Conservation (phyloP, 2,113 vertebrate species). For the Coturnix japonica region DNA sequence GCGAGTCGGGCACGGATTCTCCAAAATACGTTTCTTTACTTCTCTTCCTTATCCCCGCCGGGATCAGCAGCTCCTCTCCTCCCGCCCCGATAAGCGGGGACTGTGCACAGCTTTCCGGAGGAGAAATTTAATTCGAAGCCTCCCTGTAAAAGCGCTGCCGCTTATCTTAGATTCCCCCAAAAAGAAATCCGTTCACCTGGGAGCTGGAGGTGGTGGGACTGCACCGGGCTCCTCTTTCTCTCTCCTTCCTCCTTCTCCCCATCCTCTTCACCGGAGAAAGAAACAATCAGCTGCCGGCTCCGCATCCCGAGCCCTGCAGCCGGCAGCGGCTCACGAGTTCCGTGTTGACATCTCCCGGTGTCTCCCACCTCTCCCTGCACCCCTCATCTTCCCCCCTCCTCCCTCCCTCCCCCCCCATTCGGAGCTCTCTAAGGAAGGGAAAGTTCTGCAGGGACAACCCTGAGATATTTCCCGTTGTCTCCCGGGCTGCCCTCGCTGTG, state of each 20-base stretch:
- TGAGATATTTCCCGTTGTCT: conserved; percentile 58
- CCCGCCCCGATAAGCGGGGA: neutral
- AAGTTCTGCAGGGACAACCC: conserved; percentile 66
- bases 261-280: neutral
- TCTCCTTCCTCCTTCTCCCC: neutral
- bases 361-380: conserved; percentile 22
- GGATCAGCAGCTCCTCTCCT: conserved; percentile 3
- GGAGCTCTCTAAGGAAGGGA: conserved; percentile 52
- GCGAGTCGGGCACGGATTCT: neutral
- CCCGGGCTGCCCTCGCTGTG: neutral
- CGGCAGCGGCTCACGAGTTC: conserved; percentile 43
- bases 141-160: neutral
- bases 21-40: conserved; percentile 20
- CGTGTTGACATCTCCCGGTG: conserved; percentile 63
- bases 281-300: neutral
- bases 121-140: conserved; percentile 19
- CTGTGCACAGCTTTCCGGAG: neutral
- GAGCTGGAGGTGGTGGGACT: neutral
- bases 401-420: neutral
- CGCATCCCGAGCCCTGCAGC: neutral
- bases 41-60: neutral
- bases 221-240: neutral
- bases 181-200: conserved; percentile 1
- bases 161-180: neutral
- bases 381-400: neutral